Base-by-base conservation (phyloP, 2,113 vertebrate species). In the Triplophysa siluroides region DNA sequence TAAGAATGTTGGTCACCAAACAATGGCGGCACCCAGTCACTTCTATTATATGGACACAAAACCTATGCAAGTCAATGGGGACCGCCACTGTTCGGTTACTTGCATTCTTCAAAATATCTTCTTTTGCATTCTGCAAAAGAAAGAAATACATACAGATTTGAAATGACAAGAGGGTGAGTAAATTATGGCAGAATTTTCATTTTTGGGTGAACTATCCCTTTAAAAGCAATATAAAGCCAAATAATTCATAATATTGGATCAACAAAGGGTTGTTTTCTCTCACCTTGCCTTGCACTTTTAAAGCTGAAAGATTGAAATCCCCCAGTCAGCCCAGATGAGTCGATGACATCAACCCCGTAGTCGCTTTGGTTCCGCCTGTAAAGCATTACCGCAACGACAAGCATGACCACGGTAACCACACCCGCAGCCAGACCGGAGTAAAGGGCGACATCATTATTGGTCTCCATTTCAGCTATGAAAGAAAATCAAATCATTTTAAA, bases 261-360 rank as follows among this genome's bases (percentile, higher is more conserved):
- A 63, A 74, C 10, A 23, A 21, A 11, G 12, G 45, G 60, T 29
- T 65, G n/a, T 45, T 64, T 77, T 65, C 3, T 76, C 88, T 95
- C 91, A 98, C 97, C 97, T 96, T 96, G 97, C 89, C 94, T 94
- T 88, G 94, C 94, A 83, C 95, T 95, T 93, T 98, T 99, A 94
- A 98, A 99, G 93, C 96, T 97, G 93, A 98, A 98, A 67, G 95
- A 96, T 93, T 98, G 97, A 92, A 97, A 98, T 84, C 96, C 96
- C 87, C 97, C 97, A 1, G 96, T 95, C 83, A 98, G 93, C 4
- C 95, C 96, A 8, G 97, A 98, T 62, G 97, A 96, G 89, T 98
- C 97, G 69, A 97, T 97, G 89, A 97, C 96, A 76, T 98, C 97
- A 88, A 96, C 96, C 10, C 96, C 96, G 3, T 98, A 99, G 88